Evolutionary conservation across 2,113 vertebrate genomes (phyloP).

Genomic region (Procavia capensis): DNA sequence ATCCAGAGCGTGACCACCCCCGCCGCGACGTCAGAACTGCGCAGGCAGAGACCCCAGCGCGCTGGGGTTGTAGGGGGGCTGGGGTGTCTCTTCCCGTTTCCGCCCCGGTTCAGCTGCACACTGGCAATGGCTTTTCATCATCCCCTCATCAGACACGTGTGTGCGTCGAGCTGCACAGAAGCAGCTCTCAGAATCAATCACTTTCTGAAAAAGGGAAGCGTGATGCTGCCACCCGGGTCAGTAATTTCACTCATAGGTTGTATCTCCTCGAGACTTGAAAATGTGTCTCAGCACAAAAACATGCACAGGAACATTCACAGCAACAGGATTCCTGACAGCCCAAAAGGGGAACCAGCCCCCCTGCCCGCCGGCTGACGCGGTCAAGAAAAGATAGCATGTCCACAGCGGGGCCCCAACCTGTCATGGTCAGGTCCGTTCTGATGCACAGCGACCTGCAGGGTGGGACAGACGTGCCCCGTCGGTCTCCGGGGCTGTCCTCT

Average conservation of each 20-base stretch:
- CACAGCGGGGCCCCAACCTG: no score
- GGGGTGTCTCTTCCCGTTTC: neutral
- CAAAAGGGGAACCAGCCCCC: neutral
- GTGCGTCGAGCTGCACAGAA: conserved; percentile 14
- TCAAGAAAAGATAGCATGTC: neutral
- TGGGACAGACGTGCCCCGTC: no score
- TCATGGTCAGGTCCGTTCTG: neutral
- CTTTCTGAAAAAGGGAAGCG: neutral
- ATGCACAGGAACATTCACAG: neutral
- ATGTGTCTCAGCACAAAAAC: neutral
- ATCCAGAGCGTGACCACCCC: conserved; percentile 41
- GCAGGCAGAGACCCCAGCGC: neutral
- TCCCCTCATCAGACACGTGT: conserved; percentile 1
- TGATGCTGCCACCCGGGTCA: neutral
- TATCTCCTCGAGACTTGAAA: conserved; percentile 22
- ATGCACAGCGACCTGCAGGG: neutral
- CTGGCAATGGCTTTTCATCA: conserved; percentile 4
- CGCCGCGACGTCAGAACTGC: conserved; percentile 12
- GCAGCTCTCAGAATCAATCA: conserved; percentile 28
- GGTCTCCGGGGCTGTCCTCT: no score
- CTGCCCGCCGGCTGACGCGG: neutral
- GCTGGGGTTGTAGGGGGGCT: conserved; percentile 30
- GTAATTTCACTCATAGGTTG: neutral
- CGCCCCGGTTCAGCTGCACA: neutral
- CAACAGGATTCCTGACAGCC: neutral